phyloP scores from a whole-genome alignment of 1,140 invertebrate species.

The Hestina assimilis region DNA sequence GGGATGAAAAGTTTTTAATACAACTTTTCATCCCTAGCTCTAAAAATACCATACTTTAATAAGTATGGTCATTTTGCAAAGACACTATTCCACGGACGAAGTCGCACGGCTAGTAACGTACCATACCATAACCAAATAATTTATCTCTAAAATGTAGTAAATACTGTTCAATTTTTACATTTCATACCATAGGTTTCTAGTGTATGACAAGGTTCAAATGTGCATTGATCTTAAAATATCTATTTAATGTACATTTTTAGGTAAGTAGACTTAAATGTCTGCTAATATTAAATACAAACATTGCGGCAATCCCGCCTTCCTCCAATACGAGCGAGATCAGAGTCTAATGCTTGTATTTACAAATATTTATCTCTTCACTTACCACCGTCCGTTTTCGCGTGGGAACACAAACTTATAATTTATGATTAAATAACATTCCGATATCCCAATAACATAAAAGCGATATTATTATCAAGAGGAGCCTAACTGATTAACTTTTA shows the following conservation, averaged over 20 bases:
- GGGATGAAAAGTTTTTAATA: too few relatives aligned
- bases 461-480: not conserved
- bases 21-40: too few relatives aligned
- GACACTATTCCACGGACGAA: too few relatives aligned
- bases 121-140: too few relatives aligned
- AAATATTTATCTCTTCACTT: conserved; percentile 72
- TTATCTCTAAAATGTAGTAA: too few relatives aligned
- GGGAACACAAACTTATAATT: conserved; percentile 48
- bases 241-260: not conserved
- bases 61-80: too few relatives aligned
- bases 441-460: conserved; percentile 22
- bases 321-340: conserved; percentile 33
- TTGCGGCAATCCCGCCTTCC: not conserved
- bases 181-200: too few relatives aligned
- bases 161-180: too few relatives aligned
- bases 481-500: not conserved
- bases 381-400: conserved; percentile 59
- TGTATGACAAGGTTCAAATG: too few relatives aligned
- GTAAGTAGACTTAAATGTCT: not conserved
- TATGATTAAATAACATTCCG: conserved; percentile 16
- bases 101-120: too few relatives aligned
- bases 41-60: too few relatives aligned
- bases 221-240: too few relatives aligned
- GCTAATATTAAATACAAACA: not conserved
- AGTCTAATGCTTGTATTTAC: conserved; percentile 49